Conservation (phyloP, 2,113 vertebrate species). For the Thamnophis sirtalis region DNA sequence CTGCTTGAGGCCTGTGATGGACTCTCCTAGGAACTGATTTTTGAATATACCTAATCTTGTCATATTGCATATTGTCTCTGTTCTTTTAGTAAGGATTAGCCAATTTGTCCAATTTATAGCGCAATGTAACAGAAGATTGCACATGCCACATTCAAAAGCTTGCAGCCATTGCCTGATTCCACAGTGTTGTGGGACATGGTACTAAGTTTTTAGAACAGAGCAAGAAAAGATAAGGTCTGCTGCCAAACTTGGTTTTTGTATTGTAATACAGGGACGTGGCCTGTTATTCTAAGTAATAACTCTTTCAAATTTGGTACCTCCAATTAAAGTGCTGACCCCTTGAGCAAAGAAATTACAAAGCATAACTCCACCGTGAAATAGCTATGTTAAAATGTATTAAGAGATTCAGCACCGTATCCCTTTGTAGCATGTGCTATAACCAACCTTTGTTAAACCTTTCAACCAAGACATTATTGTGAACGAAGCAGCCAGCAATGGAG, state of each 20-base stretch:
- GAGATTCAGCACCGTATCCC: neutral
- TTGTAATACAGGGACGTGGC: neutral
- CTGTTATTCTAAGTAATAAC: neutral
- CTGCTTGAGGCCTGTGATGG: neutral
- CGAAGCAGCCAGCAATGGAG: neutral
- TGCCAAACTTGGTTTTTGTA: neutral
- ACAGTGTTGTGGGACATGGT: neutral
- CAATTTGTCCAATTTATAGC: neutral
- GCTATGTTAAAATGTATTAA: neutral
- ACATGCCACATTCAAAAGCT: neutral
- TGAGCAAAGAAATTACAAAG: neutral
- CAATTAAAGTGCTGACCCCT: neutral
- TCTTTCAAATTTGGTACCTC: neutral
- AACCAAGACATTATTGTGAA: neutral
- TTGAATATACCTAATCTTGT: neutral
- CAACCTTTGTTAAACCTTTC: neutral
- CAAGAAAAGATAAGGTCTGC: neutral
- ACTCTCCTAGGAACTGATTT: neutral
- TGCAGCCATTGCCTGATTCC: neutral
- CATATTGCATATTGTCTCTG: neutral
- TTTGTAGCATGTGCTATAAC: neutral
- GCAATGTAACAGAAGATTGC: neutral
- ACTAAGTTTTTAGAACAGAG: neutral
- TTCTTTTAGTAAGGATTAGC: neutral
- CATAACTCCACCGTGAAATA: neutral